These are phyloP conservation scores for Hormaphis cornu DNA, from an alignment of 1,140 invertebrate genomes.

Conservation along the genomic window DNA sequence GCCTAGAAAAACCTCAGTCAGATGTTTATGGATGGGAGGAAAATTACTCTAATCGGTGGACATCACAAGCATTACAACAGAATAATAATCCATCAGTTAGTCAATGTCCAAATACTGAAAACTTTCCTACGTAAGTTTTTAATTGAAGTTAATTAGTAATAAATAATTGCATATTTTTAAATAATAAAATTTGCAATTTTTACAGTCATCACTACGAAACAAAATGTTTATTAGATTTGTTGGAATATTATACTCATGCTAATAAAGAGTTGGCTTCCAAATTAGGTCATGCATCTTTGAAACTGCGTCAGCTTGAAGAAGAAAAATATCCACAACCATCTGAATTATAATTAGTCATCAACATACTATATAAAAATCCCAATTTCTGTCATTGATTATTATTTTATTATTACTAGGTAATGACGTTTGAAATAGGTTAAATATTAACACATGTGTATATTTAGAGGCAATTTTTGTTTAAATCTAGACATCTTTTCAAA, in stretches of 20 bases:
- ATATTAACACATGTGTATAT: no score
- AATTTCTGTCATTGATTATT: no score
- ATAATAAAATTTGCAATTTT: no score
- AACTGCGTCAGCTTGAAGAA: not conserved
- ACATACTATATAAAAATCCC: no score
- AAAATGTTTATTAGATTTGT: conserved; percentile 9
- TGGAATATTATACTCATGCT: conserved; percentile 15
- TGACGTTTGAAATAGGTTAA: no score
- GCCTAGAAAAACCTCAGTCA: not conserved
- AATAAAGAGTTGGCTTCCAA: not conserved
- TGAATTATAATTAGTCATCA: not conserved
- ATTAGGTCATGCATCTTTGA: not conserved
- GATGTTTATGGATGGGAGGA: conserved; percentile 23
- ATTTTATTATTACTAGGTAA: no score
- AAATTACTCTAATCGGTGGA: conserved; percentile 6
- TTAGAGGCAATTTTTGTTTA: no score
- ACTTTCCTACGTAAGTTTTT: not conserved
- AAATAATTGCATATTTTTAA: no score
- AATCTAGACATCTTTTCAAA: no score
- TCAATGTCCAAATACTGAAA: not conserved
- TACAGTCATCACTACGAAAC: not conserved
- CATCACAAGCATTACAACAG: not conserved
- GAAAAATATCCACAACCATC: not conserved
- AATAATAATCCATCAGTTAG: not conserved
- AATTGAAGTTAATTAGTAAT: no score